A percentile compares a stretch with the other conserved stretches of the same genome.
Conservation (phyloP, 1,140 invertebrate genomes). For the Neotoxoptera formosana region DNA sequence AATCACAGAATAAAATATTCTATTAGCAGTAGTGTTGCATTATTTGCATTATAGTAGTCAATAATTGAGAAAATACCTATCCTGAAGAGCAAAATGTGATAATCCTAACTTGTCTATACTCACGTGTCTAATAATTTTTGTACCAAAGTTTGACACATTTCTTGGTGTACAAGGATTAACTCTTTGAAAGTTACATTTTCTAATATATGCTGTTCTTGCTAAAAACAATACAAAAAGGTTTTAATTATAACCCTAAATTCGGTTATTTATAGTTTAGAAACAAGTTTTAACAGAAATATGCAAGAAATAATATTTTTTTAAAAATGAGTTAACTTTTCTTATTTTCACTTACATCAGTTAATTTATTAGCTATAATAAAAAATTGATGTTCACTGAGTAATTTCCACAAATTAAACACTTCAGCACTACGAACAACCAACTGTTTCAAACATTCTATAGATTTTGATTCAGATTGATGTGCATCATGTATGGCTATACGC, state of each 20-base stretch:
- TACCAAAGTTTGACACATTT: slow-evolving; percentile 46
- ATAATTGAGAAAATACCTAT: not conserved
- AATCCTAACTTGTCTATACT: not conserved
- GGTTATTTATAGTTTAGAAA: not conserved
- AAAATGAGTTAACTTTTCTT: not conserved
- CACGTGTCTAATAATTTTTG: slow-evolving; percentile 54
- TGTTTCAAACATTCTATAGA: slow-evolving; percentile 80
- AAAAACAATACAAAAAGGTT: not conserved
- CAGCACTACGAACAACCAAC: slow-evolving; percentile 81
- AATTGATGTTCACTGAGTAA: slow-evolving; percentile 93
- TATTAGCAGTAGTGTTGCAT: not conserved
- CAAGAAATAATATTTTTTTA: not conserved
- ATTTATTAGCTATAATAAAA: slow-evolving; percentile 73
- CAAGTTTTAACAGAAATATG: not conserved
- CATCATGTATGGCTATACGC: slow-evolving; percentile 4
- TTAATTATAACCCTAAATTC: not conserved
- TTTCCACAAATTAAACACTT: slow-evolving; percentile 93
- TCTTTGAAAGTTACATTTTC: slow-evolving; percentile 53
- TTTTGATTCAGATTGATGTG: slow-evolving; percentile 62
- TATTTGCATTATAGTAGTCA: not conserved
- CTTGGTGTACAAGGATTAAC: slow-evolving; percentile 36
- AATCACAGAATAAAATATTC: not conserved
- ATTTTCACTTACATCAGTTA: slow-evolving; percentile 67
- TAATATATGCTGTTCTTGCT: slow-evolving; percentile 42
- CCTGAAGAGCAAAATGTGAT: not conserved